Evolutionary conservation across 2,797 vertebrate genomes (phyloP).

Genomic region (Cyclura pinguis): DNA sequence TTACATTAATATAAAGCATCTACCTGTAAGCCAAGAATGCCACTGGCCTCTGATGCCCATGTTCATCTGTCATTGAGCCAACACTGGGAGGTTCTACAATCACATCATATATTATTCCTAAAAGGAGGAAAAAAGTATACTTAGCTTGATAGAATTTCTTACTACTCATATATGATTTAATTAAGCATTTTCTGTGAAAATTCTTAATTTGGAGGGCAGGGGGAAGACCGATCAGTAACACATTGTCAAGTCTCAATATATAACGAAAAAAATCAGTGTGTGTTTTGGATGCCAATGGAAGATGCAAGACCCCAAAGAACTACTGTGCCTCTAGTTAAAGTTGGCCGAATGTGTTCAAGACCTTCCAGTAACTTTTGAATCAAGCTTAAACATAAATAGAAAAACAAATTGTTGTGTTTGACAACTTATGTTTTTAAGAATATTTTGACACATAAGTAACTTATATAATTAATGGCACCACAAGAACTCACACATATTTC

Average conservation of each 20-base stretch:
- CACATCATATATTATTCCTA: slow-evolving; percentile 98
- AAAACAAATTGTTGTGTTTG: not conserved
- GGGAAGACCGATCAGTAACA: not conserved
- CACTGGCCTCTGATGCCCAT: slow-evolving; percentile 96
- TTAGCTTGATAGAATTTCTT: not conserved
- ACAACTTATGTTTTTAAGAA: not conserved
- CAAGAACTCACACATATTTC: no score
- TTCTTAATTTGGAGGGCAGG: not conserved
- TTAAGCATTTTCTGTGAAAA: not conserved
- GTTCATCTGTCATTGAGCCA: slow-evolving; percentile 98
- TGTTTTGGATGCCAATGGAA: not conserved
- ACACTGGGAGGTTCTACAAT: slow-evolving; percentile 98
- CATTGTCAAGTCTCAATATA: not conserved
- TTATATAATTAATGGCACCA: no score
- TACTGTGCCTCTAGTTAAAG: not conserved
- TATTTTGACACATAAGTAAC: not conserved
- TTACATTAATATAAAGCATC: not conserved
- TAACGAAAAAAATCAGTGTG: not conserved
- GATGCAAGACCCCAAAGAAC: not conserved
- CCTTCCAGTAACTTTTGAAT: not conserved
- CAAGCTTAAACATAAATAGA: not conserved
- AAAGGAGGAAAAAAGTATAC: not conserved
- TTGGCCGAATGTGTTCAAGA: not conserved
- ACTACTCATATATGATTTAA: not conserved
- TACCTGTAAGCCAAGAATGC: slow-evolving; percentile 98